A percentile compares a stretch with the other conserved stretches of the same genome.
Conservation (phyloP, 2,797 vertebrate species). For the Bothrops alternatus region DNA sequence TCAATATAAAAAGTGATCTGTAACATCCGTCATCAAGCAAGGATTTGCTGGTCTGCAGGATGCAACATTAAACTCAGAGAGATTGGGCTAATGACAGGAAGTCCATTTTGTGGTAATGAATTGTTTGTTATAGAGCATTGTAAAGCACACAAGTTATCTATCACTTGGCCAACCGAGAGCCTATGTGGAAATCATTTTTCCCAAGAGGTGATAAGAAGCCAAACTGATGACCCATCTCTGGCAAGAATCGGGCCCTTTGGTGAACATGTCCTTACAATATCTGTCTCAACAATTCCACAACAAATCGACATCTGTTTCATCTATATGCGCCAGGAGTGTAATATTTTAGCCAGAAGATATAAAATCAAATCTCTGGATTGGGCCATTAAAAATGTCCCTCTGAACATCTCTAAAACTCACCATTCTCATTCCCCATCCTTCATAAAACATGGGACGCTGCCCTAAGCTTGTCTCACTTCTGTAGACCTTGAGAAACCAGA, state of each 20-base stretch:
- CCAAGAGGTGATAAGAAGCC: not conserved
- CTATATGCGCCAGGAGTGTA: not conserved
- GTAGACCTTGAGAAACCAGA: not conserved
- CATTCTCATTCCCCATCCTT: too few relatives aligned
- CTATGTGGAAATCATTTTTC: not conserved
- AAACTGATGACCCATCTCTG: not conserved
- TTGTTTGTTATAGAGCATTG: constrained; percentile 62
- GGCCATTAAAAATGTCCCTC: not conserved
- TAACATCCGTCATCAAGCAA: constrained; percentile 23
- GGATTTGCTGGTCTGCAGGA: constrained; percentile 50
- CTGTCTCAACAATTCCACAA: not conserved
- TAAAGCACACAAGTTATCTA: constrained; percentile 60
- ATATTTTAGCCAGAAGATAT: not conserved
- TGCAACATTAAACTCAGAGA: constrained; percentile 54
- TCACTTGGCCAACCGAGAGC: constrained; percentile 21
- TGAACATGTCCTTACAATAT: not conserved
- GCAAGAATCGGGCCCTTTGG: not conserved
- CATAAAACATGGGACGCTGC: not conserved
- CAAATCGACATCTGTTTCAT: not conserved
- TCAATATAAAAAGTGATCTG: constrained; percentile 45
- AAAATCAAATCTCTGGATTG: not conserved
- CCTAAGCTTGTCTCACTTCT: not conserved
- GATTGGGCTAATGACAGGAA: constrained; percentile 59
- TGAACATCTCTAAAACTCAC: not conserved
- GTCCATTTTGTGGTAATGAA: constrained; percentile 68